Conservation (phyloP, 1,140 invertebrate genomes). For the Campoletis sonorensis region DNA sequence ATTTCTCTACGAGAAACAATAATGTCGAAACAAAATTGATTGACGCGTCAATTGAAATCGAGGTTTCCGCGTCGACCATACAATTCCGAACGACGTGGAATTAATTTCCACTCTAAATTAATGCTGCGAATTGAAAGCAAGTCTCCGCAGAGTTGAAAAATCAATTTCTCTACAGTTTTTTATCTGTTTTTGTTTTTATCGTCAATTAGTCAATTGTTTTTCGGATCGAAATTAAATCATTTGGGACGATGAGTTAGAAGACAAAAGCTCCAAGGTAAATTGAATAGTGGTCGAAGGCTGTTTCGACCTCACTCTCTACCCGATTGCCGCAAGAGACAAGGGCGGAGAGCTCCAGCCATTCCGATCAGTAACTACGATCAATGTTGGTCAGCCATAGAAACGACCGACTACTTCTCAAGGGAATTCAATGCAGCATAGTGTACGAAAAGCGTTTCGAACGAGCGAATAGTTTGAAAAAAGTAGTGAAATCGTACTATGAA, state of each 20-base stretch:
- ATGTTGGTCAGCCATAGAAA: slow-evolving; percentile 13
- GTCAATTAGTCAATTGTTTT: too few relatives aligned
- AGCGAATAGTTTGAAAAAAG: slow-evolving; percentile 2
- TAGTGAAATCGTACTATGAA: not conserved
- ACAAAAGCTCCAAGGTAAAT: not conserved
- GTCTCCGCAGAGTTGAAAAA: too few relatives aligned
- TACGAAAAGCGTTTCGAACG: not conserved
- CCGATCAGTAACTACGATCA: slow-evolving; percentile 22
- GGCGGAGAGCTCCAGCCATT: slow-evolving; percentile 4
- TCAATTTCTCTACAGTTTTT: not conserved
- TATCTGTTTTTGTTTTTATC: too few relatives aligned
- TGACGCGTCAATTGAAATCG: not conserved
- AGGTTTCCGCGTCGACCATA: too few relatives aligned
- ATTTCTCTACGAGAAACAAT: not conserved
- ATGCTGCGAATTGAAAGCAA: too few relatives aligned
- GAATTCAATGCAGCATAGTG: slow-evolving; percentile 16
- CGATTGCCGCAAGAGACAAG: slow-evolving; percentile 13
- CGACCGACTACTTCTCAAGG: not conserved
- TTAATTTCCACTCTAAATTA: too few relatives aligned
- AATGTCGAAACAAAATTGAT: not conserved
- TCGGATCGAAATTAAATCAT: too few relatives aligned
- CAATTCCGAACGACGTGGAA: too few relatives aligned
- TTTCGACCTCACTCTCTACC: not conserved
- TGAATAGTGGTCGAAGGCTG: slow-evolving; percentile 3
- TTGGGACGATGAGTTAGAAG: too few relatives aligned